Evolutionary conservation across 1,140 invertebrate genomes (phyloP), one percentile per base, ranked within the genome.

Genomic region (Patella vulgata): DNA sequence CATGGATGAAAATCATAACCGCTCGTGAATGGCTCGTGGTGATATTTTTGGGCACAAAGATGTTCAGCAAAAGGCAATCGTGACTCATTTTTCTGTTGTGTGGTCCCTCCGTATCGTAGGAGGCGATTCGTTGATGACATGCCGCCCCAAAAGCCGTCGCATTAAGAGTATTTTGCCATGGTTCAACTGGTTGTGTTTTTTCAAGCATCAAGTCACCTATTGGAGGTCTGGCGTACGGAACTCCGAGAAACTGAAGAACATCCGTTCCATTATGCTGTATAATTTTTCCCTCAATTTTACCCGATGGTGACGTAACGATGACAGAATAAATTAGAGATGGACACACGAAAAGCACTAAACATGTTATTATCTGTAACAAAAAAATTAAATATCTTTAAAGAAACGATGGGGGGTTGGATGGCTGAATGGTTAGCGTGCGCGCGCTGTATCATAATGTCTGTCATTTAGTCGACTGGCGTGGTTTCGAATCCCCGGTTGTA

Each of bases 221-320:
- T 0, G 95, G 95, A 79, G 96, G 95, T 82, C 96, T 90, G 48
- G 94, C 94, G 82, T 93, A 96, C 1, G 95, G 94, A 63, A 96
- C 94, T n/a, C 93, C 92, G 66, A 93, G 87, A 90, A 93, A 97
- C 0, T 90, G 90, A 78, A 96, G 92, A 28, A 95, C 91, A 75
- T 94, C 90, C 77, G 91, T 89, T 11, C 90, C 92, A n/a, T 51
- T 42, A 19, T 28, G 27, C 17, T 17, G 17, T 9, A 51, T 11
- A 12, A 30, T 30, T n/a, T 25, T 33, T 1, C 30, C 30, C 28
- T 28, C 12, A 27, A 51, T 30, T 51, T 14, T 36, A 36, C 33
- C 33, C 33, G 14, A 36, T 36, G 33, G 33, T 36, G 33, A 8
- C 14, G 33, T 36, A 36, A 36, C 33, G 5, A 36, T 36, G 12